Percentiles rank a stretch among this genome's conserved stretches.
phyloP scores from a whole-genome alignment of 2,113 vertebrate genomes.

The Centropristis striata region DNA sequence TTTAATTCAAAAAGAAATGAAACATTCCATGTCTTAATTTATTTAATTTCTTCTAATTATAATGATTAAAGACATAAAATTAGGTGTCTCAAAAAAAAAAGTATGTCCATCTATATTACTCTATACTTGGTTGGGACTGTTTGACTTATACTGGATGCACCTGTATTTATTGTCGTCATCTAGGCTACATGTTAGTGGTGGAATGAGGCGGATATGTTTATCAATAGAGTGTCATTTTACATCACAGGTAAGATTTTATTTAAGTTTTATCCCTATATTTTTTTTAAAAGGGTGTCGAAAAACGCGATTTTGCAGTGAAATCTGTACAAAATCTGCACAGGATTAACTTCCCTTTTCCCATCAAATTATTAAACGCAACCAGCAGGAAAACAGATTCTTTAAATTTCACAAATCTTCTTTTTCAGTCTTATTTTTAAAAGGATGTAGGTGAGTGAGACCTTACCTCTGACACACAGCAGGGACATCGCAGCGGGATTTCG shows the following conservation, averaged over 20 bases:
- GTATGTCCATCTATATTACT: too few relatives aligned
- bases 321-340: too few relatives aligned
- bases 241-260: not conserved
- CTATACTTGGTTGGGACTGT: too few relatives aligned
- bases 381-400: not conserved
- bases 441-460: too few relatives aligned
- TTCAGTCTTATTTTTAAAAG: not conserved
- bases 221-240: not conserved
- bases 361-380: not conserved
- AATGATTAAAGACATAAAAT: too few relatives aligned
- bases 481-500: constrained; percentile 69
- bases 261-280: not conserved
- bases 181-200: not conserved
- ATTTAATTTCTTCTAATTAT: too few relatives aligned
- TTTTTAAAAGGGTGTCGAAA: too few relatives aligned
- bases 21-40: too few relatives aligned
- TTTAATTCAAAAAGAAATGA: too few relatives aligned
- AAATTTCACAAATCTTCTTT: not conserved
- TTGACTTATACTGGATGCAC: too few relatives aligned
- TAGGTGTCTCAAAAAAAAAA: too few relatives aligned
- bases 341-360: not conserved
- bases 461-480: constrained; percentile 81
- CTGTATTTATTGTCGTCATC: not conserved
- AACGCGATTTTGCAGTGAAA: too few relatives aligned
- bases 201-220: not conserved